Base-by-base conservation (phyloP, 2,797 vertebrate species). In the Poecile montanus region DNA sequence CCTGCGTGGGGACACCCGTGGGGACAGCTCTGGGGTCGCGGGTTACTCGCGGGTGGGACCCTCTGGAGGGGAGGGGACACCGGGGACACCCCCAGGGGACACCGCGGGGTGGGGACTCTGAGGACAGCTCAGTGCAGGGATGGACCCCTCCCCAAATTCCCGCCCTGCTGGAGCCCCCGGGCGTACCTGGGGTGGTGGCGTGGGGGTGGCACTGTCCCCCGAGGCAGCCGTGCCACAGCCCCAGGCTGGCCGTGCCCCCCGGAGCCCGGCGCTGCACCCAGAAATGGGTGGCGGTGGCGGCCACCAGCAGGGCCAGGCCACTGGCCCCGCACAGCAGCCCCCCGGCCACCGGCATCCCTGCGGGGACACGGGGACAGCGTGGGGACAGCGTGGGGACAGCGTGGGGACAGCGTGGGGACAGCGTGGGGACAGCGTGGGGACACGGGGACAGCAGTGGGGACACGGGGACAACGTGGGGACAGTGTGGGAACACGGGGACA, bases 231-330 rank as follows among this genome's bases (percentile, higher is more conserved):
- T 97, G 98, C 98, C 98, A 99, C 65, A 99, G 98, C 22, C 98
- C 98, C 90, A 98, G 98, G 97, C 98, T 98, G 94, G 98, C 98
- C 1, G 97, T 95, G 91, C 97, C 98, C 3, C 98, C 98, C 0
- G 98, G 98, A 67, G 97, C 98, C 14, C 98, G 97, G 75, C 98
- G 98, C 92, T 99, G 98, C 98, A 98, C 98, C 98, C 98, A 99
- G 96, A 98, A 98, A 88, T 98, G 98, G 2, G 98, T 99, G 5
- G 98, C 97, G 2, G 98, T 99, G 76, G 98, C 98, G 45, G 98
- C 97, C 36, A 98, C 98, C 56, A 99, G 98, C 51, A 99, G 98
- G 82, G 98, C 97, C 22, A 99, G 97, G 74, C 98, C 97, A 2
- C 95, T 98, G 83, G 98, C 96, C 4, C 98, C 98, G 11, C 98